Evolutionary conservation across 2,888 invertebrate genomes (phyloP).

Genomic region (Hydroisotoma schaefferi): DNA sequence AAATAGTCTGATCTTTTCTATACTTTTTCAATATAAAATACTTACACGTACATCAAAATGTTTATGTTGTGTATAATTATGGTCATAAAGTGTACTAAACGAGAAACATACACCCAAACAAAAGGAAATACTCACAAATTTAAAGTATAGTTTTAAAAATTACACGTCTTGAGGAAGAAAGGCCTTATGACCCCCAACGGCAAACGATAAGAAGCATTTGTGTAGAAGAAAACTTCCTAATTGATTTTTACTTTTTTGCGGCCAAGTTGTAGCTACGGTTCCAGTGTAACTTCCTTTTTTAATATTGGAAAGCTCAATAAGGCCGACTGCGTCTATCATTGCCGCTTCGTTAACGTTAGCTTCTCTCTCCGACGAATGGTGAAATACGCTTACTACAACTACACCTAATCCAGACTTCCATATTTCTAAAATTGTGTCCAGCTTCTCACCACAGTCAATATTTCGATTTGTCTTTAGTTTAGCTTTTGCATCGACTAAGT

Average conservation of each 20-base stretch:
- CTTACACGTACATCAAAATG: background rate
- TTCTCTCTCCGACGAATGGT: slow-evolving; percentile 84
- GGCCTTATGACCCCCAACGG: slow-evolving; percentile 33
- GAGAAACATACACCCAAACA: too few relatives aligned
- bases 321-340: slow-evolving; percentile 81
- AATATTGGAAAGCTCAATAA: slow-evolving; percentile 38
- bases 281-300: slow-evolving; percentile 44
- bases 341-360: slow-evolving; percentile 91
- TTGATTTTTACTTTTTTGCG: slow-evolving; percentile 45
- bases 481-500: slow-evolving; percentile 57
- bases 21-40: background rate
- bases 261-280: slow-evolving; percentile 28
- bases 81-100: too few relatives aligned
- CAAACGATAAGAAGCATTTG: slow-evolving; percentile 38
- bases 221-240: slow-evolving; percentile 39
- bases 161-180: slow-evolving; percentile 39
- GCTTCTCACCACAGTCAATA: slow-evolving; percentile 57
- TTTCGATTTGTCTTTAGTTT: slow-evolving; percentile 7
- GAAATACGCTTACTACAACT: slow-evolving; percentile 84
- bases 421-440: slow-evolving; percentile 76
- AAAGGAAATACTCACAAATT: too few relatives aligned
- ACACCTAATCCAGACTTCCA: slow-evolving; percentile 82
- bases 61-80: too few relatives aligned
- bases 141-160: too few relatives aligned
- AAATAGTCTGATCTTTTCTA: too few relatives aligned